A percentile compares a stretch with the other conserved stretches of the same genome.
These are phyloP conservation scores for Trissolcus brochymenae DNA, from an alignment of 2,888 invertebrate genomes.

Conservation along the genomic window DNA sequence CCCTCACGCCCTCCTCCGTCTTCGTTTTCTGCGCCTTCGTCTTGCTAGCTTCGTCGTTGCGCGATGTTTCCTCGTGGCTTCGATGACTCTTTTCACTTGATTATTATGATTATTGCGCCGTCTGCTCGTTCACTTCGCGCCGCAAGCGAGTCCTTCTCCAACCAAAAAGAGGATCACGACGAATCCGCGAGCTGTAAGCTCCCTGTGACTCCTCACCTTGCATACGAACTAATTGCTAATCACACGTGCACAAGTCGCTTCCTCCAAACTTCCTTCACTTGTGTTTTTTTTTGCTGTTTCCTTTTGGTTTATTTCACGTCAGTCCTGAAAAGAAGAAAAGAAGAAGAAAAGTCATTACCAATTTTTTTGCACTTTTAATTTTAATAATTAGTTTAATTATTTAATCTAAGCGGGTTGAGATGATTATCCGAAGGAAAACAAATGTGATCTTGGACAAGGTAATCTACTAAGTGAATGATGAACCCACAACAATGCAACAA, in stretches of 20 bases:
- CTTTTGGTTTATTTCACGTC: slow-evolving; percentile 7
- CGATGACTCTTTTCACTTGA: slow-evolving; percentile 18
- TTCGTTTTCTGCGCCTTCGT: slow-evolving; percentile 44
- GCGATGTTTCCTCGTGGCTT: slow-evolving; percentile 21
- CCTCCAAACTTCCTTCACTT: slow-evolving; percentile 12
- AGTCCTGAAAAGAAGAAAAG: slow-evolving; percentile 14
- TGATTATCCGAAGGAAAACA: too few relatives aligned
- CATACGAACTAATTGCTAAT: slow-evolving; percentile 69
- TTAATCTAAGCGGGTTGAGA: too few relatives aligned
- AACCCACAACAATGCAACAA: too few relatives aligned
- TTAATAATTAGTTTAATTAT: too few relatives aligned
- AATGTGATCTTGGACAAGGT: too few relatives aligned
- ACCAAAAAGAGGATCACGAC: slow-evolving; percentile 23
- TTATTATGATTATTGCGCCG: slow-evolving; percentile 14
- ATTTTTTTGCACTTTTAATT: too few relatives aligned
- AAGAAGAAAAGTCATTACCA: too few relatives aligned
- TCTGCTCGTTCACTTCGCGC: slow-evolving; percentile 17
- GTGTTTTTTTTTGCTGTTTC: not conserved
- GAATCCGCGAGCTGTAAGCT: slow-evolving; percentile 32
- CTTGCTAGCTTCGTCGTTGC: slow-evolving; percentile 42
- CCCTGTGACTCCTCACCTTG: slow-evolving; percentile 60
- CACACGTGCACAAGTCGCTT: slow-evolving; percentile 42
- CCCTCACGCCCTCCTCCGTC: slow-evolving; percentile 50
- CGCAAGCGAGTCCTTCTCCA: slow-evolving; percentile 33
- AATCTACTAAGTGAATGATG: too few relatives aligned